A percentile compares a stretch with the other conserved stretches of the same genome.
These are phyloP conservation scores for Rapana venosa DNA, from an alignment of 2,888 invertebrate species.

Conservation along the genomic window DNA sequence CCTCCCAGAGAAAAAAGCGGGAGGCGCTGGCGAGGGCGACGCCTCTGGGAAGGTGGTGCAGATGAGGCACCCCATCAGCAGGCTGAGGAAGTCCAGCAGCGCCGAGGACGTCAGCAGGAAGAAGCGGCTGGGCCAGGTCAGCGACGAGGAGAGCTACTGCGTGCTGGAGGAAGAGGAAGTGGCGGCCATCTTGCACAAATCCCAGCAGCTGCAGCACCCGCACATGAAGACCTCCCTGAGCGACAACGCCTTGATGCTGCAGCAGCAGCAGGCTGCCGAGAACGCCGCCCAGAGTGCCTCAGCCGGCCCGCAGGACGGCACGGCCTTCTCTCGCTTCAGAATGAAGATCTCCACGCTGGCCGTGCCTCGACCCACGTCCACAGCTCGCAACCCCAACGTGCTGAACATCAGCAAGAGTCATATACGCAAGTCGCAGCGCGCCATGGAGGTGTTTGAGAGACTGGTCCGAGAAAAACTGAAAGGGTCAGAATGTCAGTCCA, in stretches of 20 bases:
- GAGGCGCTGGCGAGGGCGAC: not conserved
- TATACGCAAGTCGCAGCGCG: slow-evolving; percentile 64
- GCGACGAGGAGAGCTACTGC: slow-evolving; percentile 43
- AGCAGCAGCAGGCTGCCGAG: slow-evolving; percentile 4
- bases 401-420: slow-evolving; percentile 49
- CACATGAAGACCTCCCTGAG: slow-evolving; percentile 68
- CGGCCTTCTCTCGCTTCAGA: slow-evolving; percentile 53
- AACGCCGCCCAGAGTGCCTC: not conserved
- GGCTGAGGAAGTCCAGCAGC: slow-evolving; percentile 35
- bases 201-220: slow-evolving; percentile 57
- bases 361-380: slow-evolving; percentile 45
- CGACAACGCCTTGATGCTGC: slow-evolving; percentile 59
- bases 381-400: not conserved
- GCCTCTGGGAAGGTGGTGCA: not conserved
- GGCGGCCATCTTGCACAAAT: slow-evolving; percentile 48
- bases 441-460: slow-evolving; percentile 64
- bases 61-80: not conserved
- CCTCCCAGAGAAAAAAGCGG: not conserved
- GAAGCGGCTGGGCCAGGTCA: not conserved
- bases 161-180: slow-evolving; percentile 50
- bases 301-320: slow-evolving; percentile 42
- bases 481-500: slow-evolving; percentile 60
- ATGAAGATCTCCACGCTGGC: slow-evolving; percentile 54
- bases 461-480: slow-evolving; percentile 61
- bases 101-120: slow-evolving; percentile 26